Evolutionary conservation across 1,140 invertebrate genomes (phyloP).

Genomic region (Diabrotica virgifera): DNA sequence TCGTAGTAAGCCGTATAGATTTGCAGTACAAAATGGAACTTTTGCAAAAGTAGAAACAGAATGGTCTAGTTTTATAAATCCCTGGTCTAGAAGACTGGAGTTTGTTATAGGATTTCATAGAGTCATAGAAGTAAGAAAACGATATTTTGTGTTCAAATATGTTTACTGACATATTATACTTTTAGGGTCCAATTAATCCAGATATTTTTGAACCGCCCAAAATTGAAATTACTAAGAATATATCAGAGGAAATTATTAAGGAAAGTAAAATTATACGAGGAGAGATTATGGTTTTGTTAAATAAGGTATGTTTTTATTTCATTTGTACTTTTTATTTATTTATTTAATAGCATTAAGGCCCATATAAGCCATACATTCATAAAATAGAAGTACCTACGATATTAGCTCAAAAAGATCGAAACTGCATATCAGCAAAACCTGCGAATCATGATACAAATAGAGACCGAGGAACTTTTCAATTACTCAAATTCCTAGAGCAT

Average conservation of each 20-base stretch:
- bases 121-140: slow-evolving; percentile 66
- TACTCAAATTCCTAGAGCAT: too few species aligned
- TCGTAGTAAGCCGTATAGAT: slow-evolving; percentile 74
- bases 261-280: slow-evolving; percentile 62
- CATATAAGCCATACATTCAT: too few species aligned
- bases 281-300: slow-evolving; percentile 66
- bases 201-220: slow-evolving; percentile 64
- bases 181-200: slow-evolving; percentile 64
- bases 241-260: slow-evolving; percentile 58
- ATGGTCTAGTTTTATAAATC: slow-evolving; percentile 92
- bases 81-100: slow-evolving; percentile 87
- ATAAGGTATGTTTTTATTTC: slow-evolving; percentile 54
- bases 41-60: slow-evolving; percentile 83
- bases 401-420: too few species aligned
- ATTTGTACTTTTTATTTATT: too few species aligned
- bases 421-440: too few species aligned
- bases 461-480: too few species aligned
- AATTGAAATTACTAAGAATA: slow-evolving; percentile 45
- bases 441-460: too few species aligned
- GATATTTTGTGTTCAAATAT: neutral
- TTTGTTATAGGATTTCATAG: slow-evolving; percentile 87
- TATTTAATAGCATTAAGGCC: too few species aligned
- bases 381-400: too few species aligned
- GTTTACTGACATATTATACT: neutral
- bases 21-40: slow-evolving; percentile 79